These are phyloP conservation scores for Indri indri DNA, from an alignment of 2,113 vertebrate genomes.

Conservation along the genomic window DNA sequence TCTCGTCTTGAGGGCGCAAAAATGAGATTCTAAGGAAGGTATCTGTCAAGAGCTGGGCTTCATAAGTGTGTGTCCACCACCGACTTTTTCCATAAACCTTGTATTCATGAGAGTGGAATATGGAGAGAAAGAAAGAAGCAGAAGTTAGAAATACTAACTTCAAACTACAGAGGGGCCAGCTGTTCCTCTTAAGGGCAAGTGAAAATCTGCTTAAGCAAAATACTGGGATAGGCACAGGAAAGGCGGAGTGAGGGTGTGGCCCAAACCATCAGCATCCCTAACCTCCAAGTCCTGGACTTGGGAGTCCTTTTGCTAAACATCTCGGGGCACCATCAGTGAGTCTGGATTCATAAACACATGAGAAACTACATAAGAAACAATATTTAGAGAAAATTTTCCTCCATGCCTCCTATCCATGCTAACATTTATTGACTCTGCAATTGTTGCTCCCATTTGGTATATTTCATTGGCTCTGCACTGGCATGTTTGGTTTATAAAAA, in stretches of 20 bases:
- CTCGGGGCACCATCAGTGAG: not conserved
- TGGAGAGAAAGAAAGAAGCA: not conserved
- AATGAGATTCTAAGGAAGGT: not conserved
- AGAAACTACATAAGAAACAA: not conserved
- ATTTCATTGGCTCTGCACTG: not conserved
- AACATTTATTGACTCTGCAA: not conserved
- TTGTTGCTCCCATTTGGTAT: no score
- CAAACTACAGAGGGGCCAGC: not conserved
- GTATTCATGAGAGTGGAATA: not conserved
- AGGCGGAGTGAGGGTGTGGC: no score
- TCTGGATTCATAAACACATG: not conserved
- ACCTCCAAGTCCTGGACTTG: not conserved
- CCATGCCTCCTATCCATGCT: not conserved
- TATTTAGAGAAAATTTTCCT: not conserved
- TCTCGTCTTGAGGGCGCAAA: not conserved
- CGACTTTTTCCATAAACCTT: not conserved
- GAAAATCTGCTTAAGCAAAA: not conserved
- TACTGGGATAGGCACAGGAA: not conserved
- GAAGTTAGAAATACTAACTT: not conserved
- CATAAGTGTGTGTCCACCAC: accelerated
- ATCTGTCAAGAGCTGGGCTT: not conserved
- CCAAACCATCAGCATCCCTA: not conserved
- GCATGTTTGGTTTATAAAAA: not conserved
- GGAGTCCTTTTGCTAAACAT: not conserved
- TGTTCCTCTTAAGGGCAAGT: not conserved